Conservation (phyloP, 2,113 vertebrate species). For the Chamaea fasciata region DNA sequence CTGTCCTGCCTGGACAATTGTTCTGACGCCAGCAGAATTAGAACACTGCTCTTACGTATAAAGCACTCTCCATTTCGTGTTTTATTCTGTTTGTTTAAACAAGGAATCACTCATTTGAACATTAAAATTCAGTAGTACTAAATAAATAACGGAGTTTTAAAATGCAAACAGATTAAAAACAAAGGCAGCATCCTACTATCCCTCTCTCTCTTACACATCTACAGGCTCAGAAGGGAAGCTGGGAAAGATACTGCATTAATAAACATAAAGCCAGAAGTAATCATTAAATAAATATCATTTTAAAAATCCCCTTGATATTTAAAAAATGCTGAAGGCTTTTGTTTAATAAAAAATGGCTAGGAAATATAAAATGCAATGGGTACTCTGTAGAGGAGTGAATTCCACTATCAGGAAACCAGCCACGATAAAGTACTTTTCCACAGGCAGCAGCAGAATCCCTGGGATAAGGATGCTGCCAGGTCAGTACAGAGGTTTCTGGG, state of each 20-base stretch:
- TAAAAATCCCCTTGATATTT: conserved; percentile 4
- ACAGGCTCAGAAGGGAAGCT: neutral
- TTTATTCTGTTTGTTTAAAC: conserved; percentile 23
- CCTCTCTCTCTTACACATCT: neutral
- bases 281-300: conserved; percentile 44
- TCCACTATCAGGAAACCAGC: neutral
- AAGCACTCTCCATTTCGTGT: neutral
- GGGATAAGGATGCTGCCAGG: neutral
- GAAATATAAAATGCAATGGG: neutral
- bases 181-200: neutral
- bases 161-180: conserved; percentile 33
- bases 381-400: neutral
- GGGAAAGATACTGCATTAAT: conserved; percentile 12
- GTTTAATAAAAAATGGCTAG: conserved; percentile 23
- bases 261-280: conserved; percentile 41
- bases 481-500: neutral
- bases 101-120: neutral
- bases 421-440: neutral
- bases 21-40: neutral
- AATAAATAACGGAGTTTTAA: conserved; percentile 7
- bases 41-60: neutral
- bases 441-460: neutral
- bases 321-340: conserved; percentile 23
- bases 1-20: neutral
- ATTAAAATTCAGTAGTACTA: neutral